Evolutionary conservation across 2,888 invertebrate species (phyloP).

Genomic region (Himalopsyche anomala): DNA sequence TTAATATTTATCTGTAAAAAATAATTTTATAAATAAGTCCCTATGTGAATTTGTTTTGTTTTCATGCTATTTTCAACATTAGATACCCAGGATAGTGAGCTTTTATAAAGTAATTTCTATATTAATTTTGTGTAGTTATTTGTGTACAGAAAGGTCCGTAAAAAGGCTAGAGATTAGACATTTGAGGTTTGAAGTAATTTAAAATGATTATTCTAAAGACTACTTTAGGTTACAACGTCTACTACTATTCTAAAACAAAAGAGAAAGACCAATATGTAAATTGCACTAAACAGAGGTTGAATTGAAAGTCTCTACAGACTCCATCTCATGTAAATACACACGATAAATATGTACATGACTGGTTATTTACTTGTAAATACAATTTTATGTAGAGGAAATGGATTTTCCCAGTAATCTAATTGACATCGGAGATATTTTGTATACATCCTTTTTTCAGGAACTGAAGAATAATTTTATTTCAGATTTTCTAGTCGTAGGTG

Average conservation of each 20-base stretch:
- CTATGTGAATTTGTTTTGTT: too few relatives aligned
- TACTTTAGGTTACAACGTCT: too few relatives aligned
- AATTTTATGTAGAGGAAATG: neutral
- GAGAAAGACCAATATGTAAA: conserved; percentile 20
- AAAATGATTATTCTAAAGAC: too few relatives aligned
- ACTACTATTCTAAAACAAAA: neutral
- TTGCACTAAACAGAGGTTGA: neutral
- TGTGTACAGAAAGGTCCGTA: too few relatives aligned
- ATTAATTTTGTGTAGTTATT: too few relatives aligned
- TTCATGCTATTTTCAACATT: too few relatives aligned
- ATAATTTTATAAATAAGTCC: too few relatives aligned
- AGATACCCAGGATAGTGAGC: too few relatives aligned
- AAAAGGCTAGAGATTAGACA: too few relatives aligned
- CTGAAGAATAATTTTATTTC: neutral
- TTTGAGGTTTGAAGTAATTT: too few relatives aligned
- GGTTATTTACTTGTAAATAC: conserved; percentile 10
- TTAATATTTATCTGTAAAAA: too few relatives aligned
- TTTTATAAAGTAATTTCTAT: too few relatives aligned
- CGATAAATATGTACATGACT: neutral
- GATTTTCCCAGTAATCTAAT: neutral
- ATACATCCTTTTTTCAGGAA: neutral
- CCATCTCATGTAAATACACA: neutral
- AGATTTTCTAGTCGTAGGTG: neutral
- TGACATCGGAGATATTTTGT: neutral
- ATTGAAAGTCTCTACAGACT: neutral